Evolutionary conservation across 2,888 invertebrate genomes (phyloP), one percentile per base, ranked within the genome.

Genomic region (Plebejus argus): DNA sequence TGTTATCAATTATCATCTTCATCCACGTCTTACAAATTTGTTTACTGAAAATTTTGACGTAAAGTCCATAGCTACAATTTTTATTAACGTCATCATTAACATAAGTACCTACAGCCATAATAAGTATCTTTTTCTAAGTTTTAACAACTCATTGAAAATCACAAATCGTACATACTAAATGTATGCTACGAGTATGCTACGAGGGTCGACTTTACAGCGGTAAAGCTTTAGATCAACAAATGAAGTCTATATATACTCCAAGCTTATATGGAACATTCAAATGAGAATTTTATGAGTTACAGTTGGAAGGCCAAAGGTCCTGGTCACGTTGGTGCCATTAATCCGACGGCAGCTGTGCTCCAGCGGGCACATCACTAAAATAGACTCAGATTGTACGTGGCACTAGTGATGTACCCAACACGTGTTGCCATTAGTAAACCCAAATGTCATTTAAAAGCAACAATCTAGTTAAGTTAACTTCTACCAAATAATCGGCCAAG

Each of bases 301-400:
- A 23, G 28, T 28, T 66, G 20, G 39, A 71, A 39, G 10, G 35
- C 39, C 39, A 10, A 71, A 39, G 71, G 71, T 39, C 12, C 71
- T 7, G 71, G 71, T 71, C 71, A 71, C 71, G 71, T 71, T 8
- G 35, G 39, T 10, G 71, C 71, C 39, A 71, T 71, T 71, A 39
- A 71, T 71, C 71, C 39, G 71, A 39, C n/a, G 39, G 18, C 71
- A 71, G 71, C 35, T 71, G 71, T 20, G 71, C 71, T 35, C 71
- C 15, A 71, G 39, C 70, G 7, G 35, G 70, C 20, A 71, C 71
- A 71, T 71, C 71, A 71, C 39, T 71, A 39, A 39, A 39, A 71
- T 71, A 39, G 39, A 71, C 35, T 39, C 33, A 33, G 70, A 33
- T 20, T 23, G 49, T 53, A 53, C 61, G 56, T 58, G 61, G 61